Conservation (phyloP, 2,888 invertebrate species). For the Cataglyphis cursor region DNA sequence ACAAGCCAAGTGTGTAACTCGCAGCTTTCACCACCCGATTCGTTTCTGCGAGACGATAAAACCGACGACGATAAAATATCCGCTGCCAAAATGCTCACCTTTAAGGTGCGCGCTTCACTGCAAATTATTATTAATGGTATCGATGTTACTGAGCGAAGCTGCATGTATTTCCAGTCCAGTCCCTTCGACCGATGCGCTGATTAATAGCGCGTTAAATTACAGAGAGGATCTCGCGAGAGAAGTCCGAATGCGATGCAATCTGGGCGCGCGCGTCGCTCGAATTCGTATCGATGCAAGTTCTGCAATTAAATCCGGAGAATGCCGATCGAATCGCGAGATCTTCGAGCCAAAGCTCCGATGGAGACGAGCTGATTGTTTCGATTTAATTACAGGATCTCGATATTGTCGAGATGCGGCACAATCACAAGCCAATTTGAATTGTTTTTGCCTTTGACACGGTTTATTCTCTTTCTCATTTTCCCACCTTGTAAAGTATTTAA, state of each 20-base stretch:
- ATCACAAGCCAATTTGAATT: background rate
- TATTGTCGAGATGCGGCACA: background rate
- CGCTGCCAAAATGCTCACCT: constrained; percentile 45
- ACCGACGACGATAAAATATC: background rate
- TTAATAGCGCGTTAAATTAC: constrained; percentile 45
- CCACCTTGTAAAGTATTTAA: background rate
- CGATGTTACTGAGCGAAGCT: background rate
- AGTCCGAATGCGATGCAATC: constrained; percentile 32
- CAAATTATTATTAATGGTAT: constrained; percentile 33
- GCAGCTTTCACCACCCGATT: constrained; percentile 10
- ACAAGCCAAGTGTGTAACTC: constrained; percentile 31
- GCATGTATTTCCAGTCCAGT: background rate
- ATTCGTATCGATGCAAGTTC: constrained; percentile 26
- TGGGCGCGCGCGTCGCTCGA: constrained; percentile 6
- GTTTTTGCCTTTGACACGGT: background rate
- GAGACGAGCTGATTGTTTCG: constrained; percentile 36
- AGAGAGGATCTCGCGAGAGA: background rate
- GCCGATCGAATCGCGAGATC: background rate
- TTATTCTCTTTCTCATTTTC: background rate
- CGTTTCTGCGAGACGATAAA: constrained; percentile 18
- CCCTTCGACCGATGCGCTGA: background rate
- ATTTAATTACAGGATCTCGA: constrained; percentile 37
- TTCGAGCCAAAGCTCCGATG: constrained; percentile 6
- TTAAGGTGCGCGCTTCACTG: background rate
- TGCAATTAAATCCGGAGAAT: constrained; percentile 44